A percentile compares a stretch with the other conserved stretches of the same genome.
phyloP scores from a whole-genome alignment of 2,888 invertebrate genomes.

The Amblyteles armatorius region DNA sequence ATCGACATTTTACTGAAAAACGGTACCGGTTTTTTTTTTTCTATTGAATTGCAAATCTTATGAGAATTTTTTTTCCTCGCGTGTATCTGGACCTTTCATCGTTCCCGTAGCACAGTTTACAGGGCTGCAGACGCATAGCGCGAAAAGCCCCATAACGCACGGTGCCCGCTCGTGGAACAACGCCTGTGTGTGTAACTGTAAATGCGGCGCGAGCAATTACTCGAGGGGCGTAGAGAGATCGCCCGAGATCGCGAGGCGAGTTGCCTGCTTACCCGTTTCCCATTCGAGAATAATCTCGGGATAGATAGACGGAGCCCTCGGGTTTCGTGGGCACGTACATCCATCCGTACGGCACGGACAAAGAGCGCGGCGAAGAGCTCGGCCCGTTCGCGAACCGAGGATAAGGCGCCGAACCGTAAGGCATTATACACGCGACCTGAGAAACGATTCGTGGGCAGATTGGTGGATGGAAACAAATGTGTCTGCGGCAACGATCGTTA shows the following conservation, averaged over 20 bases:
- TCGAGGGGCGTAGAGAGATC: slow-evolving; percentile 12
- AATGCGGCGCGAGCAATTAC: slow-evolving; percentile 52
- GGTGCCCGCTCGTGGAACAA: not conserved
- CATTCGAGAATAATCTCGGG: slow-evolving; percentile 18
- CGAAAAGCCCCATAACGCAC: slow-evolving; percentile 12
- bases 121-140: not conserved
- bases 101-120: slow-evolving; percentile 63
- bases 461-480: not conserved
- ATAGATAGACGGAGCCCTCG: slow-evolving; percentile 1
- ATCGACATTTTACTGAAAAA: no score
- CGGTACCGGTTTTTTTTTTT: no score
- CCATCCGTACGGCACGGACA: not conserved
- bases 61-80: not conserved
- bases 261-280: slow-evolving; percentile 12
- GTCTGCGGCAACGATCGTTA: not conserved
- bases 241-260: slow-evolving; percentile 14
- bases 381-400: not conserved
- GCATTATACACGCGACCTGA: not conserved
- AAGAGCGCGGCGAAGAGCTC: not conserved
- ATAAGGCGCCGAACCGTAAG: slow-evolving; percentile 17
- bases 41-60: no score
- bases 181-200: slow-evolving; percentile 46
- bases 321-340: not conserved
- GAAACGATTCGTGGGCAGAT: slow-evolving; percentile 36
- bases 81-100: slow-evolving; percentile 58